Conservation (phyloP, 2,888 invertebrate species). For the Anaspis maculata region DNA sequence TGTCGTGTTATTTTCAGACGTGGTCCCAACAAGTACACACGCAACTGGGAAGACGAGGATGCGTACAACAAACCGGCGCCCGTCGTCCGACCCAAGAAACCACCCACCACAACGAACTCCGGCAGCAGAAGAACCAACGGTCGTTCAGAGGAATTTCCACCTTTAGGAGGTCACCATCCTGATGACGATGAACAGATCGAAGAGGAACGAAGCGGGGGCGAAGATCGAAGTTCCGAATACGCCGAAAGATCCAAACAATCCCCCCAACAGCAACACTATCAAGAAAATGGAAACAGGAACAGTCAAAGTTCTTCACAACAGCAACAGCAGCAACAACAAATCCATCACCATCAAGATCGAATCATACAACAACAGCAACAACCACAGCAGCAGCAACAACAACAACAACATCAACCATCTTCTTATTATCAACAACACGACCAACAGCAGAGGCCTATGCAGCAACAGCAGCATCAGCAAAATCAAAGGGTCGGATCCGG, state of each 20-base stretch:
- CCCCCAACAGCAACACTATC: too few relatives aligned
- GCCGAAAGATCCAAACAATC: not conserved
- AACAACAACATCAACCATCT: slow-evolving; percentile 9
- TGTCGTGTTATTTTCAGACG: too few relatives aligned
- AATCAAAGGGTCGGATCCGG: slow-evolving; percentile 27
- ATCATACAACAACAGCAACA: slow-evolving; percentile 1
- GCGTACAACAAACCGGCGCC: slow-evolving; percentile 62
- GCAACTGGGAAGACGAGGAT: slow-evolving; percentile 90
- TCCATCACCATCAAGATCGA: not conserved
- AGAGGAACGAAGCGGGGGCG: slow-evolving; percentile 1
- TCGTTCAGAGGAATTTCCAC: slow-evolving; percentile 31
- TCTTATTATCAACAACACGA: slow-evolving; percentile 15
- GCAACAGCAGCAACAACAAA: not conserved
- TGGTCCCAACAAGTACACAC: slow-evolving; percentile 84
- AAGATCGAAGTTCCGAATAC: not conserved
- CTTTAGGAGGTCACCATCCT: slow-evolving; percentile 4
- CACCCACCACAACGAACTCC: slow-evolving; percentile 15
- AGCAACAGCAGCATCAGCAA: slow-evolving; percentile 8
- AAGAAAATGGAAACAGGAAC: not conserved
- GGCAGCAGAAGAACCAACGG: not conserved
- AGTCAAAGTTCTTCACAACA: not conserved
- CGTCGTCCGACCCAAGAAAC: slow-evolving; percentile 22
- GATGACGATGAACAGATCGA: slow-evolving; percentile 1
- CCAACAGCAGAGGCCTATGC: slow-evolving; percentile 3
- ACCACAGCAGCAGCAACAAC: not conserved